Conservation (phyloP, 1,140 invertebrate species). For the Cydia amplana region DNA sequence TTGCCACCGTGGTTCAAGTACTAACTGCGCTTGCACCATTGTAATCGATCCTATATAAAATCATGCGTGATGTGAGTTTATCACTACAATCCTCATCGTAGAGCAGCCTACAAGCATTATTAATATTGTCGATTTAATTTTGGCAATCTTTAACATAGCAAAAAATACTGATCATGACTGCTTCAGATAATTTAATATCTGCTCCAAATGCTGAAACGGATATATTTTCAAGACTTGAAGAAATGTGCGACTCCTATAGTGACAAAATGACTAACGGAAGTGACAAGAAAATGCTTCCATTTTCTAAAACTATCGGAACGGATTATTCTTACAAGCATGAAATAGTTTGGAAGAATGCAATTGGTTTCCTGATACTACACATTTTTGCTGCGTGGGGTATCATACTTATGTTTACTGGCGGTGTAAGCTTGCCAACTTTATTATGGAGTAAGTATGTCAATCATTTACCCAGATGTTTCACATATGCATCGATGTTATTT, state of each 20-base stretch:
- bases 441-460: conserved; percentile 63
- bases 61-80: neutral
- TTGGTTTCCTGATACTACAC: conserved; percentile 78
- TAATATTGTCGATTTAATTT: conserved; percentile 33
- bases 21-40: conserved; percentile 14
- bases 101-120: neutral
- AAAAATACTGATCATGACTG: conserved; percentile 18
- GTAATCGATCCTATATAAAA: conserved; percentile 5
- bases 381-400: conserved; percentile 69
- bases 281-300: neutral
- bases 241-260: neutral
- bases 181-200: neutral
- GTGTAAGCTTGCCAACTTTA: conserved; percentile 50
- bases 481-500: neutral
- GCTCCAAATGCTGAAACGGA: neutral
- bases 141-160: conserved; percentile 16
- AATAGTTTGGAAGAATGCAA: conserved; percentile 79
- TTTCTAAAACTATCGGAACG: conserved; percentile 62
- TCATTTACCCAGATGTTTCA: neutral
- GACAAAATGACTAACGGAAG: neutral
- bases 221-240: neutral
- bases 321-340: conserved; percentile 77
- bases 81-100: neutral
- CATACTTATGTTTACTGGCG: conserved; percentile 48
- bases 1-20: conserved; percentile 21